Evolutionary conservation across 2,888 invertebrate genomes (phyloP).

Genomic region (Polylopha cassiicola): DNA sequence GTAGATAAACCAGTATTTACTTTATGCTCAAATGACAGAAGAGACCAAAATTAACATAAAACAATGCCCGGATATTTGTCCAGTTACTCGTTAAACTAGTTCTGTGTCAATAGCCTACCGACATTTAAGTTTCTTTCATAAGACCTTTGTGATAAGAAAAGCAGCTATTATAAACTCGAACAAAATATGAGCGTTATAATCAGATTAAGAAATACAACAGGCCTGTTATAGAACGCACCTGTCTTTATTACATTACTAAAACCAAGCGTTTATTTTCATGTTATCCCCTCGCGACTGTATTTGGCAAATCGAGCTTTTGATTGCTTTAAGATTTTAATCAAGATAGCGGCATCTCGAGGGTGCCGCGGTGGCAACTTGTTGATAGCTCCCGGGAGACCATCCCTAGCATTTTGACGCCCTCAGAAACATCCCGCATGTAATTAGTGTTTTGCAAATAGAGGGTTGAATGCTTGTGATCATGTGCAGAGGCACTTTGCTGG

Average conservation of each 20-base stretch:
- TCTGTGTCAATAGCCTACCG: too few species aligned
- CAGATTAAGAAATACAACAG: too few species aligned
- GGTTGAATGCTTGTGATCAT: slow-evolving; percentile 6
- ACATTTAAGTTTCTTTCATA: too few species aligned
- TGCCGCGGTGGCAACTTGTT: slow-evolving; percentile 38
- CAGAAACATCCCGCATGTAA: slow-evolving; percentile 18
- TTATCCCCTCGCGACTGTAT: slow-evolving; percentile 24
- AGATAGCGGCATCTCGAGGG: slow-evolving; percentile 41
- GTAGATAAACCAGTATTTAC: neutral
- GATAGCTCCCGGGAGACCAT: slow-evolving; percentile 47
- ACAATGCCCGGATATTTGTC: slow-evolving; percentile 13
- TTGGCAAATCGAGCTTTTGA: slow-evolving; percentile 33
- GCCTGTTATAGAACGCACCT: slow-evolving; percentile 7
- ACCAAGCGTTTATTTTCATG: slow-evolving; percentile 6
- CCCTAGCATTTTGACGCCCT: slow-evolving; percentile 6
- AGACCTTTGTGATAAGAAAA: too few species aligned
- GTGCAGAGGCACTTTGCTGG: too few species aligned
- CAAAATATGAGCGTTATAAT: too few species aligned
- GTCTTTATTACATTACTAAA: slow-evolving; percentile 10
- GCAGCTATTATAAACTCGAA: too few species aligned
- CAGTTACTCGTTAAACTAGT: too few species aligned
- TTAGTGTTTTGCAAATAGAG: slow-evolving; percentile 12
- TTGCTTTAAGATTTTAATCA: slow-evolving; percentile 56
- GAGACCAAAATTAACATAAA: slow-evolving; percentile 1
- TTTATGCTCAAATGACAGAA: slow-evolving; percentile 2